Evolutionary conservation across 2,888 invertebrate species (phyloP).

Genomic region (Erpobdella octoculata): DNA sequence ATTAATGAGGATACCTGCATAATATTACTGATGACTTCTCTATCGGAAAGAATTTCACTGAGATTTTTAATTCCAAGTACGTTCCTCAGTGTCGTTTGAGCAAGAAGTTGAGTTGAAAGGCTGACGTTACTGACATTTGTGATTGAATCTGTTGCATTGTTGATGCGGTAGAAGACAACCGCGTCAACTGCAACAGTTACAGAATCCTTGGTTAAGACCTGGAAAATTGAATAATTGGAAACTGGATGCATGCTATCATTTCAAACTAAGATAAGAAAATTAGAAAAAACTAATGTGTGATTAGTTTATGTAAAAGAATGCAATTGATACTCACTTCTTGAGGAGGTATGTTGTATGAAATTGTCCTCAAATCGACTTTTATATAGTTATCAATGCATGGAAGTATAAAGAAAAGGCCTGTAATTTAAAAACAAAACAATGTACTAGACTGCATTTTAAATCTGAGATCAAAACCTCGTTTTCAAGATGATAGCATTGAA

Average conservation of each 20-base stretch:
- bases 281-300: too few species aligned
- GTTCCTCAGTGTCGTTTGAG: constrained; percentile 14
- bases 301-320: too few species aligned
- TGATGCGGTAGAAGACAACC: constrained; percentile 3
- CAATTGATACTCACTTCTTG: constrained; percentile 50
- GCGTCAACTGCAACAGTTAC: constrained; percentile 13
- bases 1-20: too few species aligned
- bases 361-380: constrained; percentile 48
- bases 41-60: not conserved
- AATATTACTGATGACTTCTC: not conserved
- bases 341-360: constrained; percentile 53
- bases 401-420: constrained; percentile 46
- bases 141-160: not conserved
- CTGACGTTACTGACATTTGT: not conserved
- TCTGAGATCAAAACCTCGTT: too few species aligned
- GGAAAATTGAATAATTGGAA: too few species aligned
- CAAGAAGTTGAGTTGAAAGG: constrained; percentile 11
- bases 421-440: too few species aligned
- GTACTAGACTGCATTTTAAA: too few species aligned
- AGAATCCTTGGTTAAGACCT: constrained; percentile 24
- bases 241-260: too few species aligned
- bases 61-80: constrained; percentile 13
- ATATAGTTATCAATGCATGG: constrained; percentile 47
- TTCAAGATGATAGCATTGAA: too few species aligned
- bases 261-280: too few species aligned